Percentiles rank a stretch among this genome's conserved stretches.
Evolutionary conservation across 2,888 invertebrate species (phyloP).

Genomic region (Melanophora roralis): DNA sequence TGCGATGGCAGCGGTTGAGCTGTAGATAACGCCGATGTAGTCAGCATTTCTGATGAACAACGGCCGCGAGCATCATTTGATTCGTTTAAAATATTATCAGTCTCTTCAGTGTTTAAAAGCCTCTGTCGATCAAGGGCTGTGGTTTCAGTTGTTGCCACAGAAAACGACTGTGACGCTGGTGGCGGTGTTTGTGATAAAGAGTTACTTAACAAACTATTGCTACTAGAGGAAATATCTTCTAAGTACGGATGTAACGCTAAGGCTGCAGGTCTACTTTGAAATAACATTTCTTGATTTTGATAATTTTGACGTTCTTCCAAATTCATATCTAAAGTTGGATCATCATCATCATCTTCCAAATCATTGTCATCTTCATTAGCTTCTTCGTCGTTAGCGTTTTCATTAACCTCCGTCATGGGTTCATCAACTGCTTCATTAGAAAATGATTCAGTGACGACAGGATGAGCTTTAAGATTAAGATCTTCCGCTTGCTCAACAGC

Average conservation of each 20-base stretch:
- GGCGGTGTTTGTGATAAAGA: slow-evolving; percentile 51
- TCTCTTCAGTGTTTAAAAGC: slow-evolving; percentile 69
- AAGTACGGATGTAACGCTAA: slow-evolving; percentile 57
- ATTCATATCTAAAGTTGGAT: slow-evolving; percentile 26
- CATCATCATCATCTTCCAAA: slow-evolving; percentile 5
- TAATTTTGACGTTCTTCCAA: slow-evolving; percentile 71
- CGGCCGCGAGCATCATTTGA: slow-evolving; percentile 57
- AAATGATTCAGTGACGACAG: not conserved
- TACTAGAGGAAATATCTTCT: slow-evolving; percentile 62
- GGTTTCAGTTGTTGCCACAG: slow-evolving; percentile 8
- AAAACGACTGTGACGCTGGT: slow-evolving; percentile 9
- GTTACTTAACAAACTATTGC: slow-evolving; percentile 51
- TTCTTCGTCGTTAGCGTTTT: not conserved
- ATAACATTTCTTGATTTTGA: slow-evolving; percentile 66
- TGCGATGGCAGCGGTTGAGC: not conserved
- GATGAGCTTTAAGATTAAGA: slow-evolving; percentile 21
- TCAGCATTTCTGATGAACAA: slow-evolving; percentile 36
- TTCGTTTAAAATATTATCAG: slow-evolving; percentile 74
- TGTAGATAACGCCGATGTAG: not conserved
- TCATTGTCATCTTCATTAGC: slow-evolving; percentile 19
- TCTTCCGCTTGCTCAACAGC: slow-evolving; percentile 27
- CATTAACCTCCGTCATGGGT: not conserved
- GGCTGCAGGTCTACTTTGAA: slow-evolving; percentile 49
- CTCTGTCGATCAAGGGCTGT: not conserved
- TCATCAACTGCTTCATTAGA: not conserved